Conservation (phyloP, 1,140 invertebrate species). For the Drosophila subpulchrella region DNA sequence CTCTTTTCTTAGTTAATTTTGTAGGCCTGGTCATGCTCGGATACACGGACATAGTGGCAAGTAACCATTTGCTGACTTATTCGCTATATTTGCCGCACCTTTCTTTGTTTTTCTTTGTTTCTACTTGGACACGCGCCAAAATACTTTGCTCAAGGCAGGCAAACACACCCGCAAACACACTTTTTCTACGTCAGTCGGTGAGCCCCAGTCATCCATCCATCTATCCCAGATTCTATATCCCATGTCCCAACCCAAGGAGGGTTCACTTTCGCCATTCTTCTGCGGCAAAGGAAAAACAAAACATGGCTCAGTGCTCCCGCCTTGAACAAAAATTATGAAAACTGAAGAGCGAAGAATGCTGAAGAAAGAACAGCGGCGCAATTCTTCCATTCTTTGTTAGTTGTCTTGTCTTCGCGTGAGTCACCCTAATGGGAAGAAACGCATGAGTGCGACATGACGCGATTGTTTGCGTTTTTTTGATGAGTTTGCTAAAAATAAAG, state of each 20-base stretch:
- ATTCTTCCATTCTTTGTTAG: conserved; percentile 19
- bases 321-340: neutral
- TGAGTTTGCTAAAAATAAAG: conserved; percentile 31
- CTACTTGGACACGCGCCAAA: conserved; percentile 69
- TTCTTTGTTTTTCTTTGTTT: conserved; percentile 34
- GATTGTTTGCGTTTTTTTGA: conserved; percentile 27
- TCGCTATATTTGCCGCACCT: conserved; percentile 36
- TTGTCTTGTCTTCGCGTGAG: conserved; percentile 16
- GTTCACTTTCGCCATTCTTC: conserved; percentile 21
- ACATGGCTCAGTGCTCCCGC: neutral
- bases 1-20: conserved; percentile 10
- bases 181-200: conserved; percentile 23
- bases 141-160: conserved; percentile 39
- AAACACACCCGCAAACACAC: conserved; percentile 12
- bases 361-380: conserved; percentile 12
- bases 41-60: conserved; percentile 4
- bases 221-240: conserved; percentile 28
- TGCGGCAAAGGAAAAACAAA: conserved; percentile 3
- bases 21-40: conserved; percentile 17
- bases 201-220: conserved; percentile 27
- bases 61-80: conserved; percentile 30
- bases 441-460: conserved; percentile 14
- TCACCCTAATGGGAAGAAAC: conserved; percentile 35
- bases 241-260: conserved; percentile 8
- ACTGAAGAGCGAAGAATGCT: conserved; percentile 8